Evolutionary conservation across 2,888 invertebrate genomes (phyloP).

Genomic region (Priapulus caudatus): DNA sequence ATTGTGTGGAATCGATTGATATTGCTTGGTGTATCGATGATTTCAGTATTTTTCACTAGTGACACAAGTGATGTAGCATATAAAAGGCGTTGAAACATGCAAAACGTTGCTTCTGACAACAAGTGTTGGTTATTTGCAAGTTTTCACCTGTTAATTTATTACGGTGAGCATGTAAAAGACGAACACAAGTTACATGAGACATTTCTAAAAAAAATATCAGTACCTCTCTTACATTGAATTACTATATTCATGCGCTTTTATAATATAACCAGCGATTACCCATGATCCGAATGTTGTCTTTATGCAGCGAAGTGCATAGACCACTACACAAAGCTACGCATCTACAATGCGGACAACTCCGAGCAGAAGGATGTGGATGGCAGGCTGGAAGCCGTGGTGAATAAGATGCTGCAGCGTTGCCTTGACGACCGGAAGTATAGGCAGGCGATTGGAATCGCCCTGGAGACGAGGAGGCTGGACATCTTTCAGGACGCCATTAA

Average conservation of each 20-base stretch:
- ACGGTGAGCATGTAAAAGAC: no score
- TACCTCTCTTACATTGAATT: slow-evolving; percentile 12
- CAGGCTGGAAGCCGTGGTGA: slow-evolving; percentile 74
- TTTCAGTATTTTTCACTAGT: no score
- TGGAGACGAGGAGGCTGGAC: slow-evolving; percentile 94
- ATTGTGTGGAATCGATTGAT: no score
- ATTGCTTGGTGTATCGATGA: no score
- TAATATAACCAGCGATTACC: no score
- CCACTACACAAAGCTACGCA: slow-evolving; percentile 76
- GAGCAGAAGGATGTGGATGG: slow-evolving; percentile 35
- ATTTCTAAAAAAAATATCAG: not conserved
- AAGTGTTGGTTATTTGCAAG: no score
- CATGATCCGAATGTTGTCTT: no score
- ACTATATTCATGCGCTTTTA: slow-evolving; percentile 8
- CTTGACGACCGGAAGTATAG: slow-evolving; percentile 85
- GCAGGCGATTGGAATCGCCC: slow-evolving; percentile 81
- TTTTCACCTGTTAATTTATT: no score
- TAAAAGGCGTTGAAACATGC: no score
- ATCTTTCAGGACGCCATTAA: slow-evolving; percentile 84
- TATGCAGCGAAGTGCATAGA: slow-evolving; percentile 83
- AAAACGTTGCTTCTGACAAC: no score
- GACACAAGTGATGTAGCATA: no score
- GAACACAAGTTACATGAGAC: no score
- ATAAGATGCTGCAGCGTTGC: slow-evolving; percentile 92
- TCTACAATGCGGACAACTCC: slow-evolving; percentile 53